phyloP scores from a whole-genome alignment of 2,888 invertebrate genomes.

The Panopea generosa region DNA sequence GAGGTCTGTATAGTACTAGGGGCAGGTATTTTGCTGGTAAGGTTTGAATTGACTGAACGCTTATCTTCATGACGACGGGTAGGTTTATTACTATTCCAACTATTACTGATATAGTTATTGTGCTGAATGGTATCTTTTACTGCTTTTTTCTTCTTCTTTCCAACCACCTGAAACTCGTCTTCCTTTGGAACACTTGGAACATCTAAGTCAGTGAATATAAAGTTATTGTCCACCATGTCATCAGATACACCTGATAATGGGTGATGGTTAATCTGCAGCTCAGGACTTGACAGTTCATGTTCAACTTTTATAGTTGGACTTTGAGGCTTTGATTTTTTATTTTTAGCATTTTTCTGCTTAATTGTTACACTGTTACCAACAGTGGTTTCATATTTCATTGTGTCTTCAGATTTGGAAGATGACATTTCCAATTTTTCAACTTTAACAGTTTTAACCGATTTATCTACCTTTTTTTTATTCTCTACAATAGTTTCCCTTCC shows the following conservation, averaged over 20 bases:
- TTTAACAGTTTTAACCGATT: constrained; percentile 23
- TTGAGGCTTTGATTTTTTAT: constrained; percentile 62
- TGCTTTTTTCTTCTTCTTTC: constrained; percentile 74
- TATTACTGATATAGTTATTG: constrained; percentile 45
- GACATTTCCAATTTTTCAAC: constrained; percentile 47
- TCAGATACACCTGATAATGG: constrained; percentile 26
- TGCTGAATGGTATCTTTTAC: constrained; percentile 38
- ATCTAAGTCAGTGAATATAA: constrained; percentile 78
- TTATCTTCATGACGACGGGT: constrained; percentile 52
- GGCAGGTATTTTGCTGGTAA: constrained; percentile 44
- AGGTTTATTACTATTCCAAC: constrained; percentile 41
- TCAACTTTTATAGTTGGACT: constrained; percentile 43
- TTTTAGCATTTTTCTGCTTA: constrained; percentile 71
- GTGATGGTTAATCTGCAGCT: constrained; percentile 21
- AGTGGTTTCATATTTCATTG: constrained; percentile 30
- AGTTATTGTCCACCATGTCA: constrained; percentile 54
- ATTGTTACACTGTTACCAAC: constrained; percentile 43
- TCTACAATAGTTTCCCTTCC: constrained; percentile 22
- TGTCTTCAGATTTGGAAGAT: constrained; percentile 41
- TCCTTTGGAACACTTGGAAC: constrained; percentile 62
- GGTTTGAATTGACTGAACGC: constrained; percentile 29
- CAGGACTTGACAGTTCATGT: constrained; percentile 16
- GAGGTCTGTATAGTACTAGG: constrained; percentile 19
- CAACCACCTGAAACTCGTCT: constrained; percentile 75
- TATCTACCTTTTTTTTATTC: constrained; percentile 47